Base-by-base conservation (phyloP, 37 sponge, comb jelly and placozoan species). In the Haliclona indistincta region DNA sequence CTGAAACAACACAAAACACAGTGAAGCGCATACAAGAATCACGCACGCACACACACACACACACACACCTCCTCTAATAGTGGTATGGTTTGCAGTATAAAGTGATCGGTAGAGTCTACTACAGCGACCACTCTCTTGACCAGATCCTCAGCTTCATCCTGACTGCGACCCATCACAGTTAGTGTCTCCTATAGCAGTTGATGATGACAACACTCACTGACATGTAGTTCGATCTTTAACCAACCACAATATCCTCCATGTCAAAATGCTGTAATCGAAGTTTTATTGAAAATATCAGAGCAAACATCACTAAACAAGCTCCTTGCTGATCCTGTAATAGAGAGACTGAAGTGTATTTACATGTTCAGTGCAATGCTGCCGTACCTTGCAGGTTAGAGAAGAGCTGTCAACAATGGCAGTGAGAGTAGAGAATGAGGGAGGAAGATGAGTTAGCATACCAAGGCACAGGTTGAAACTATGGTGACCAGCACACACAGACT, bases 71-170 rank as follows among this genome's bases (percentile, higher is more conserved):
- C 63, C 1, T 58, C 62, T 33, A 84, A 38, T 7, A 69, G 23
- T 5, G 61, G 37, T 28, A 56, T 72, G 22, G 63, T 64, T 70
- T 76, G 85, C 1, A 66, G 25, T 7, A 81, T 42, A 66, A 85
- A 78, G 73, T 80, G 81, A 23, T 85, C 86, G 43, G 65, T 65
- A 55, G 86, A 70, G 43, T 82, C 75, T 33, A 78, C 55, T 22
- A 90, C 72, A 11, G 86, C 84, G 32, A 85, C 34, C 0, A 84
- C 68, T 23, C 63, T 44, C 5, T 43, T 86, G 0, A 90, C 42
- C 15, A 90, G 22, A 38, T 90, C 91, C 23, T 90, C 91, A 2
- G 86, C 70, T 22, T 85, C 81, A 8, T 90, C 91, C 32, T 29
- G 2, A 40, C 42, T 13, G 45, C 75, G 64, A 17, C 81, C 87